Base-by-base conservation (phyloP, 2,888 invertebrate genomes). In the Chymomyza procnemis region DNA sequence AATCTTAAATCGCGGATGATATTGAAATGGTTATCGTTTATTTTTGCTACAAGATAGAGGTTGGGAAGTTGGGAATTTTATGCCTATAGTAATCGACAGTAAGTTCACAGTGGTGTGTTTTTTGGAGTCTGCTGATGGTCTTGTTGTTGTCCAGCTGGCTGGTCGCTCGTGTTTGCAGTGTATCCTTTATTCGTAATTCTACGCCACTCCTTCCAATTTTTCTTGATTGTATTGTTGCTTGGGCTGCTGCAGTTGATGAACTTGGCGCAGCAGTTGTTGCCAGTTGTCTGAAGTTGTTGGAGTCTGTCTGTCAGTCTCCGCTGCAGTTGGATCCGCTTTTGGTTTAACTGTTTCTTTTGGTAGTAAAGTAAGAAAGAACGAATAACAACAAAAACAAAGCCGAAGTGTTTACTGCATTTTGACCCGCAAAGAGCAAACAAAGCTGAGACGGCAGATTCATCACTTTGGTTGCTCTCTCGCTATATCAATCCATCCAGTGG, bases 361-460 rank as follows among this genome's bases (percentile, higher is more conserved):
- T 73, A 71, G 56, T 67, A 69, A 63, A 61, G 30, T 46, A 66
- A n/a, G n/a, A 61, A 46, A 26, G 18, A 54, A 47, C 12, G 16
- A 34, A 61, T 34, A n/a, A 61, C 50, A 47, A 62, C 56, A 61
- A 70, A 58, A 78, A 67, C 50, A 69, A 69, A 70, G 67, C 75
- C 82, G 50, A 16, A n/a, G 82, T 68, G 70, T 78, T 79, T 79
- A 80, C 79, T 81, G 80, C 84, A 79, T 79, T 79, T 79, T 81
- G 85, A 79, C 76, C 80, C 61, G 79, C 68, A 63, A 62, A 57
- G 54, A 67, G 47, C 22, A 64, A 59, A 68, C 54, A 71, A 62
- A 64, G 46, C 57, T 48, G 60, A 62, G 58, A 62, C 30, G 73
- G 62, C 66, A 77, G 65, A 66, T 72, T 60, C 60, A 52, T 41